Conservation (phyloP, 2,888 invertebrate genomes). For the Parelbella ahira region DNA sequence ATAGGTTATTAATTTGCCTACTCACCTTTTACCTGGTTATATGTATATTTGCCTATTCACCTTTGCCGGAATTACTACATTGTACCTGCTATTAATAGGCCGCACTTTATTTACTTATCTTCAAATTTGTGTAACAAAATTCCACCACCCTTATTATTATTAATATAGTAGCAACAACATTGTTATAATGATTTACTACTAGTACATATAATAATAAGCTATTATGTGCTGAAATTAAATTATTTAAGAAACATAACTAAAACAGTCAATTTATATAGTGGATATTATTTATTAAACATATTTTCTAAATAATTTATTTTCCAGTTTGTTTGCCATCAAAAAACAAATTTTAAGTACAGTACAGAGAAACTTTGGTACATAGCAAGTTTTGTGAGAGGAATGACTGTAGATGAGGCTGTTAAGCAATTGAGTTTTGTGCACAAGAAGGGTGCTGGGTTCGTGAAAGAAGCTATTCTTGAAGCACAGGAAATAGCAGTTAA, state of each 20-base stretch:
- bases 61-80: too few relatives aligned
- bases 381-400: conserved; percentile 91
- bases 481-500: conserved; percentile 93
- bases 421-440: conserved; percentile 92
- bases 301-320: conserved; percentile 44
- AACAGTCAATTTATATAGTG: not conserved
- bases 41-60: too few relatives aligned
- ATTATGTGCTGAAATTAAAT: too few relatives aligned
- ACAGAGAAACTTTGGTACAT: conserved; percentile 97
- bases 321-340: conserved; percentile 93
- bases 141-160: too few relatives aligned
- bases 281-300: not conserved
- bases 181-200: too few relatives aligned
- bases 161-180: too few relatives aligned
- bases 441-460: conserved; percentile 88
- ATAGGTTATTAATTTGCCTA: conserved; percentile 3
- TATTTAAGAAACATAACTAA: too few relatives aligned
- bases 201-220: too few relatives aligned
- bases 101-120: too few relatives aligned
- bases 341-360: conserved; percentile 92
- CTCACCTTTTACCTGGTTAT: too few relatives aligned
- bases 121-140: too few relatives aligned
- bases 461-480: conserved; percentile 90
- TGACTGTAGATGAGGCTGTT: conserved; percentile 96
- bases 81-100: too few relatives aligned